These are phyloP conservation scores for Zootoca vivipara DNA, from an alignment of 2,113 vertebrate species.

Conservation along the genomic window DNA sequence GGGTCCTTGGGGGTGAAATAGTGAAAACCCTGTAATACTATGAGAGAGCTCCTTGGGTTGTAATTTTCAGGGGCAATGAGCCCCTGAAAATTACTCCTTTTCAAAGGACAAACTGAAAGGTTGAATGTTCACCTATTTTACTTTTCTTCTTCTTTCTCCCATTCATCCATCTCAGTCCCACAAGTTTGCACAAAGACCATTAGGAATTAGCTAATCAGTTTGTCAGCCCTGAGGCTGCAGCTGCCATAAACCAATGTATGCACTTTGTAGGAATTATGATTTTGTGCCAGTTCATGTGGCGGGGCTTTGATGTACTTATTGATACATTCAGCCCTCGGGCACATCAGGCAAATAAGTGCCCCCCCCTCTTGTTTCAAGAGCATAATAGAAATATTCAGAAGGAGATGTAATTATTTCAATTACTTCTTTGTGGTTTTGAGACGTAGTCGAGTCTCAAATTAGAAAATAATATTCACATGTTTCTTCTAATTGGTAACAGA, in stretches of 20 bases:
- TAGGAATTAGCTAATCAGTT: background rate
- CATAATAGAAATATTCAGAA: slow-evolving; percentile 74
- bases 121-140: background rate
- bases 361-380: slow-evolving; percentile 49
- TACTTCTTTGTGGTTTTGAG: slow-evolving; percentile 80
- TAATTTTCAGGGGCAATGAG: background rate
- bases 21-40: background rate
- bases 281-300: slow-evolving; percentile 11
- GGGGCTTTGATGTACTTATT: slow-evolving; percentile 65
- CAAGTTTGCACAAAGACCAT: slow-evolving; percentile 21
- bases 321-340: slow-evolving; percentile 55
- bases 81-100: background rate
- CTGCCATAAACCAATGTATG: slow-evolving; percentile 15
- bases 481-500: slow-evolving; percentile 81
- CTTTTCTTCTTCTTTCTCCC: rapidly evolving
- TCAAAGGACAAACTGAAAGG: background rate
- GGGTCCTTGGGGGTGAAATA: slow-evolving; percentile 28
- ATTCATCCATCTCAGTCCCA: background rate
- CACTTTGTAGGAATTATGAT: background rate
- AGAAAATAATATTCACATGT: slow-evolving; percentile 81
- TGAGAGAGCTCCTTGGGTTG: slow-evolving; percentile 53
- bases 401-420: slow-evolving; percentile 81
- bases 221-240: slow-evolving; percentile 38
- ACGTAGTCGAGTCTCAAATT: slow-evolving; percentile 73
- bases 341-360: background rate